Base-by-base conservation (phyloP, 2,888 invertebrate genomes). In the Augochlorella aurata region DNA sequence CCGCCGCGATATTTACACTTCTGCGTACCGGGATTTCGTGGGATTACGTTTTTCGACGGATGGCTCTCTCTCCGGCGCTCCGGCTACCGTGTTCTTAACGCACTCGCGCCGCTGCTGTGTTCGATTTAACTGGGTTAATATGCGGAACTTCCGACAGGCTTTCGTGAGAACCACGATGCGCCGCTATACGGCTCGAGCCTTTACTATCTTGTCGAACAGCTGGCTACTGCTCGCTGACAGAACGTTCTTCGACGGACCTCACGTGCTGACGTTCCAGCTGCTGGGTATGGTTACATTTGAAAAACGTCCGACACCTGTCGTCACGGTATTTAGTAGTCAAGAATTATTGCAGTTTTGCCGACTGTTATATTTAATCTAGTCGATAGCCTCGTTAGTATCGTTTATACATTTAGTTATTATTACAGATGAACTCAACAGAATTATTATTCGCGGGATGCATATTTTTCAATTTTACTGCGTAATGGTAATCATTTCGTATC, bases 1-100 rank as follows among this genome's bases (percentile, higher is more conserved):
- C 61, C 63, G 50, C 45, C 12, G 21, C 38, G 71, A 74, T 66
- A 66, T 58, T 77, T 77, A 50, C 38, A 73, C 61, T 58, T 14
- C 29, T 12, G 45, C 50, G 52, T 68, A 72, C 24, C 18, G 54
- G 24, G 29, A 72, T 79, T 52, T 69, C 47, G 16, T 14, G 50
- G 61, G 50, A 50, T 77, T 65, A 61, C 10, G n/a, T 38, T 65
- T 63, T 72, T 67, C 66, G 12, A 14, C 47, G n/a, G 45, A 66
- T 47, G 45, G 5, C 8, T 47, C 66, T 24, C 29, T 3, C 24
- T 8, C 16, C 29, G 10, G 4, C 29, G 29, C 24, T 61, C 14
- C 38, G 38, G 38, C 38, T 38, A 49, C 47, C 47, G 10, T 21
- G 61, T 29, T 61, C 63, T 29, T 38, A 38, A 63, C 63, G 18